Percentiles rank a stretch among this genome's conserved stretches.
These are phyloP conservation scores for Calliphora vicina DNA, from an alignment of 1,140 invertebrate species.

Conservation along the genomic window DNA sequence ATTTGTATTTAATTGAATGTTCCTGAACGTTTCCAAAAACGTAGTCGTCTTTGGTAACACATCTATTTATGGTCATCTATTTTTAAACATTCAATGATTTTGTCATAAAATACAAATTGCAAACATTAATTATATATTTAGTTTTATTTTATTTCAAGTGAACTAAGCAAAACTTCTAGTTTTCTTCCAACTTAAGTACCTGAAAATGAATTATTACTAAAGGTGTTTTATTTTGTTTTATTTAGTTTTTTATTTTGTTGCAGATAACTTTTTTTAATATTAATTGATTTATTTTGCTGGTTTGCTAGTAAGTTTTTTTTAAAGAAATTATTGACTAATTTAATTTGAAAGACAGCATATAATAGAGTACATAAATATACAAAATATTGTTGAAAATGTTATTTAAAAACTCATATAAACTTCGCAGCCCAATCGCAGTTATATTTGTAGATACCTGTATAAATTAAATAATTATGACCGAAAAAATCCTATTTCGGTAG, in stretches of 20 bases:
- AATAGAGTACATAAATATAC: too few relatives aligned
- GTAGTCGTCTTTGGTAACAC: background rate
- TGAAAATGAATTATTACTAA: background rate
- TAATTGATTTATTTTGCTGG: background rate
- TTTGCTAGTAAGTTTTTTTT: background rate
- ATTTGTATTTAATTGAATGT: constrained; percentile 1
- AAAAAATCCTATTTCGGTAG: too few relatives aligned
- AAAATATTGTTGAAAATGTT: too few relatives aligned
- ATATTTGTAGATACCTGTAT: too few relatives aligned
- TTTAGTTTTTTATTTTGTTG: background rate
- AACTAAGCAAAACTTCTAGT: background rate
- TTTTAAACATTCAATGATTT: background rate
- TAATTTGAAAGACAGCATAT: too few relatives aligned
- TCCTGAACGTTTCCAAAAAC: background rate
- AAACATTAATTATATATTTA: background rate
- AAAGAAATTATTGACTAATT: background rate
- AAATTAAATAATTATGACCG: too few relatives aligned
- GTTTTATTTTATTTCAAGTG: background rate
- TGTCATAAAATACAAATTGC: background rate
- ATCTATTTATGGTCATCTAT: background rate
- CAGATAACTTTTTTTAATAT: background rate
- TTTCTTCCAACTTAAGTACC: background rate
- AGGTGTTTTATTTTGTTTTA: background rate
- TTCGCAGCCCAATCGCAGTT: too few relatives aligned
- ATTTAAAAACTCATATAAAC: too few relatives aligned